These are phyloP conservation scores for Acromyrmex heyeri DNA, from an alignment of 1,140 invertebrate genomes.

Conservation along the genomic window DNA sequence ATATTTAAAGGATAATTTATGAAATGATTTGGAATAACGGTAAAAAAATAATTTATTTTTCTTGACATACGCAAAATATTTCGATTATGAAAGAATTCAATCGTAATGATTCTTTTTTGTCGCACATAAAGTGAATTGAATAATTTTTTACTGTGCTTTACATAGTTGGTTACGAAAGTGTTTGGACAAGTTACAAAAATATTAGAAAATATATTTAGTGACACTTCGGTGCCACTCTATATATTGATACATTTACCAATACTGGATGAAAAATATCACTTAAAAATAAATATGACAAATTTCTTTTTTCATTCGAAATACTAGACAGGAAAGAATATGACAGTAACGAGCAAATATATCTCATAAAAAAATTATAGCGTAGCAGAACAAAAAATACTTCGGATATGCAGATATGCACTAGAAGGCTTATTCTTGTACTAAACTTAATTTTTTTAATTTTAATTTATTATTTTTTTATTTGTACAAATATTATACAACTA, in stretches of 20 bases:
- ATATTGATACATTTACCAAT: no score
- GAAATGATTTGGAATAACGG: neutral
- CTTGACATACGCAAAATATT: neutral
- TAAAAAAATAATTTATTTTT: neutral
- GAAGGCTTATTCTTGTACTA: neutral
- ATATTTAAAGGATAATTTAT: neutral
- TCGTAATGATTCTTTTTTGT: neutral
- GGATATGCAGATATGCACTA: no score
- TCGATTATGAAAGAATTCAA: no score
- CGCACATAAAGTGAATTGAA: neutral
- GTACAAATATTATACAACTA: neutral
- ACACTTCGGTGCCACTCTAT: no score
- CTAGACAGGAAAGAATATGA: no score
- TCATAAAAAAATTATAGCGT: no score
- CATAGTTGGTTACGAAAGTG: no score
- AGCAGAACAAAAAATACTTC: no score
- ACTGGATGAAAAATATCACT: no score
- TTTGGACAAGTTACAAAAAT: neutral
- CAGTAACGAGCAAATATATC: no score
- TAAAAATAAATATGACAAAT: no score
- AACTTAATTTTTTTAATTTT: conserved; percentile 9
- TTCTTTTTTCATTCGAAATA: no score
- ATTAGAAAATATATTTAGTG: neutral
- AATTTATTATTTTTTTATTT: neutral
- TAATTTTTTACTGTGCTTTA: neutral